These are phyloP conservation scores for Brenthis ino DNA, from an alignment of 2,888 invertebrate species.

Conservation along the genomic window DNA sequence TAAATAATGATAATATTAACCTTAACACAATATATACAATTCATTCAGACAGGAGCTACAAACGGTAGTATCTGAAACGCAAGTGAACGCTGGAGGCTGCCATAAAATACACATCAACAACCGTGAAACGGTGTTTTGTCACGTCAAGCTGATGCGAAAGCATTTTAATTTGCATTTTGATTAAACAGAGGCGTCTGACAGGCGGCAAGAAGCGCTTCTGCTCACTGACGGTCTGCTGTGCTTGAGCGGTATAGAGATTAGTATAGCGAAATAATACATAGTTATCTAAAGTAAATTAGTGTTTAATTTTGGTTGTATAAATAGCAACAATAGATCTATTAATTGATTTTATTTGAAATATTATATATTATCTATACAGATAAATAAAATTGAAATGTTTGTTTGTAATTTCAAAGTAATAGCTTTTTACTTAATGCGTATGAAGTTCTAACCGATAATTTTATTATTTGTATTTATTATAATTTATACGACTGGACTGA, in stretches of 20 bases:
- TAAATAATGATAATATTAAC: background rate
- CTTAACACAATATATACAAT: conserved; percentile 5
- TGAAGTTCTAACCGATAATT: too few species aligned
- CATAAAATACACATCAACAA: conserved; percentile 52
- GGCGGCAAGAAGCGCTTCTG: conserved; percentile 43
- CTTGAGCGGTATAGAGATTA: conserved; percentile 5
- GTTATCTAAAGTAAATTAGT: background rate
- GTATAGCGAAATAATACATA: conserved; percentile 3
- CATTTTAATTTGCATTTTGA: conserved; percentile 67
- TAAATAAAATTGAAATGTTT: too few species aligned
- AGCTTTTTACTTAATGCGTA: too few species aligned
- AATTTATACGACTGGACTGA: too few species aligned
- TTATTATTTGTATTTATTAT: too few species aligned
- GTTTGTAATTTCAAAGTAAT: too few species aligned
- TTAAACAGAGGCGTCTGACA: conserved; percentile 56
- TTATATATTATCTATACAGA: too few species aligned
- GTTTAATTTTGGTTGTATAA: background rate
- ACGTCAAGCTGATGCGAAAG: conserved; percentile 54
- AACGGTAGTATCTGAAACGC: conserved; percentile 13
- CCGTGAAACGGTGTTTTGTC: conserved; percentile 51
- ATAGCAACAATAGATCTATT: too few species aligned
- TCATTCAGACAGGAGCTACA: conserved; percentile 14
- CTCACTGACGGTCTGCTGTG: conserved; percentile 33
- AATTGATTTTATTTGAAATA: too few species aligned
- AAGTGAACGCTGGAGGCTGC: conserved; percentile 37